Base-by-base conservation (phyloP, 2,888 invertebrate genomes). In the Thymelicus acteon region DNA sequence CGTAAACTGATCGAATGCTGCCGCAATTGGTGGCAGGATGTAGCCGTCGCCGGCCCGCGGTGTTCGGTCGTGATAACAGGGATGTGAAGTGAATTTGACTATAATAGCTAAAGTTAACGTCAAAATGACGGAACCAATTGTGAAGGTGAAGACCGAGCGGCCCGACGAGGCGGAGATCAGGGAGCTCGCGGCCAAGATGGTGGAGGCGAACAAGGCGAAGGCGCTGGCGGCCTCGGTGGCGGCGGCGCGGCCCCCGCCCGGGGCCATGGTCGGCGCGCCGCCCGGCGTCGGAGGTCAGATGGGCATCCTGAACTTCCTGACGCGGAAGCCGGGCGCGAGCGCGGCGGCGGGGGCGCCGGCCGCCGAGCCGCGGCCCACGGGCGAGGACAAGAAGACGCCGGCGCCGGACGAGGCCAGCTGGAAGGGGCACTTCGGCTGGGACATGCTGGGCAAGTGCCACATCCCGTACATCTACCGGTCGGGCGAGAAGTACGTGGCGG, bases 381-480 rank as follows among this genome's bases (percentile, higher is more conserved):
- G 82, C 5, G 88, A 90, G 60, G 91, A 93, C 15, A 93, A 92
- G 79, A 93, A 91, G 76, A 89, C 88, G 1, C 90, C 89, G 64
- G 89, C 90, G n/a, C 91, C 91, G 2, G 97, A 97, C 82, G 97
- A 97, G 79, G 96, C 97, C 75, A 97, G 97, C 72, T 95, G 96
- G 84, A 95, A 96, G 80, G 97, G 97, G 54, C 96, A 97, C 81
- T 99, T 98, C 87, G 98, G 98, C 67, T 99, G 98, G 98, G 96
- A 97, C 73, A 96, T 96, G 79, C 95, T 98, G 64, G 98, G 97
- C 74, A 97, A 97, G 82, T 96, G 95, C 78, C 96, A 96, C 87
- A 97, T 99, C 83, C 99, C 99, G 0, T 98, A 97, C 87, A 97
- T 99, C 76, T 96, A 96, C 83, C 95, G 99, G 24, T 95, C 96